phyloP scores from a whole-genome alignment of 2,113 vertebrate species.

The Chrysemys picta region DNA sequence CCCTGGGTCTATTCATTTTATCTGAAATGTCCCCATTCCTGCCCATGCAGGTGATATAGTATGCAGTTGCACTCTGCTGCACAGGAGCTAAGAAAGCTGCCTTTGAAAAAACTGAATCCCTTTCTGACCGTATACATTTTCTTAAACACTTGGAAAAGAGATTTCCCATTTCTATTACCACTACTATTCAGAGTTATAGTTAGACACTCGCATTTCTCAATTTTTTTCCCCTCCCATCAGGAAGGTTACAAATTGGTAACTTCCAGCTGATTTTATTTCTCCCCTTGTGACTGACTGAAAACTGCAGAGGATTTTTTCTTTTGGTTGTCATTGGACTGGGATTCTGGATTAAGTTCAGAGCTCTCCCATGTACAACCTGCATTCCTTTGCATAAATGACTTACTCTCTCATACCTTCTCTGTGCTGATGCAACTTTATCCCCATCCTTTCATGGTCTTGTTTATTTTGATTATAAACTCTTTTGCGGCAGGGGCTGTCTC shows the following conservation, averaged over 20 bases:
- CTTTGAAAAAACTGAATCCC: neutral
- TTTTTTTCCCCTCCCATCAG: neutral
- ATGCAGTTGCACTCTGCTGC: no score
- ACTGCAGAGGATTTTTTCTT: neutral
- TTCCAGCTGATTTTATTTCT: neutral
- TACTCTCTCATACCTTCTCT: neutral
- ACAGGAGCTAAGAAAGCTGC: neutral
- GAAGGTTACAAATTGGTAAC: neutral
- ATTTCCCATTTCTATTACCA: neutral
- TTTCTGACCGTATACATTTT: neutral
- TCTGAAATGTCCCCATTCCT: neutral
- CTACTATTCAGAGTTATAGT: neutral
- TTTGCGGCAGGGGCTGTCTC: neutral
- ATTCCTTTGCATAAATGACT: neutral
- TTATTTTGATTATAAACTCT: neutral
- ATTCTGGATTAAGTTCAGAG: neutral
- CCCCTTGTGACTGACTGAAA: neutral
- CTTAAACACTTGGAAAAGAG: neutral
- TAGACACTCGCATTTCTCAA: neutral
- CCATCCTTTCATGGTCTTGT: neutral
- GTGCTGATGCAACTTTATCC: neutral
- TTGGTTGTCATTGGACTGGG: neutral
- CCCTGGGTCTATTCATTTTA: neutral
- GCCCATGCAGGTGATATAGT: neutral
- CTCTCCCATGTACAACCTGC: neutral